Base-by-base conservation (phyloP, 2,888 invertebrate species). In the Epirrhoe tristata region DNA sequence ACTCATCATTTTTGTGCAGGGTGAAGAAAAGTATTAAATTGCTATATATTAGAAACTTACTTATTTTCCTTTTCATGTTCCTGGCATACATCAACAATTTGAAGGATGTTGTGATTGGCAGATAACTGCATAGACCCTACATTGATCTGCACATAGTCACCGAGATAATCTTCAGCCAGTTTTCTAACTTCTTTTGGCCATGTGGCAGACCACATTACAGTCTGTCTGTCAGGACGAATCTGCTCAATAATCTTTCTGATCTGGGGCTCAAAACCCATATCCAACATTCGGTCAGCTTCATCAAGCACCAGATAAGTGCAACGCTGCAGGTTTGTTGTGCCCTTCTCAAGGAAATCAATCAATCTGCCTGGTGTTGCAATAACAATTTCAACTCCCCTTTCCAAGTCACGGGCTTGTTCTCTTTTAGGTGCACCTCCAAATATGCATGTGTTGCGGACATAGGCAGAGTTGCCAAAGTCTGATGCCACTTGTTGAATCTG, bases 201-300 rank as follows among this genome's bases (percentile, higher is more conserved):
- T n/a, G 99, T 99, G 0, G 99, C 99, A 72, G 98, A 98, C 98
- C 98, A 99, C 99, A 99, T 99, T 52, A 99, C 94, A 12, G 98
- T 98, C 89, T 99, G 99, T 80, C 99, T 94, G 84, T 99, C 98
- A 14, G 98, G 98, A 74, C 98, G 94, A 77, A 98, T 98, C 89
- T 98, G 98, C 81, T 97, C 97, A 76, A 98, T 95, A 78, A 99
- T 98, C 90, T 98, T 98, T 61, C 98, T 95, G 75, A 99, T 98
- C 89, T 99, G 98, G 4, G 98, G 98, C 87, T 99, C 98, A 87
- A 99, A 99, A 71, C 99, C 99, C 99, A 99, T 99, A 90, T 99
- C 98, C 80, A 99, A 94, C 99, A 99, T 99, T 58, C 98, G 95
- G 86, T 99, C 98, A 67, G 98, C 98, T 88, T 98, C 98, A 90